phyloP scores from a whole-genome alignment of 2,797 vertebrate species.

The Poecilia wingei region DNA sequence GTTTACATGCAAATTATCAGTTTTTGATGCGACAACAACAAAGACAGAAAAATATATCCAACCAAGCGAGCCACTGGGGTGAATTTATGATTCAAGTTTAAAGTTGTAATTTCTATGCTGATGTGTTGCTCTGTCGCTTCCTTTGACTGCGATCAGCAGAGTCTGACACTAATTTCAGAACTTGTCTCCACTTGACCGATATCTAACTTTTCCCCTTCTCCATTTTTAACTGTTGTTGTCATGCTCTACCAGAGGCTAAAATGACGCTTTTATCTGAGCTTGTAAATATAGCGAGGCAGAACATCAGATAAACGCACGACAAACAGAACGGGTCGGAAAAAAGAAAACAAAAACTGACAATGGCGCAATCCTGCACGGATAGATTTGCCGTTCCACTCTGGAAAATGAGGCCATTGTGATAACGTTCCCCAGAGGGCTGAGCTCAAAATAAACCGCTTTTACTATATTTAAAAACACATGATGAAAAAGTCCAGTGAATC shows the following conservation, averaged over 20 bases:
- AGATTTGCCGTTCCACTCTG: conserved; percentile 49
- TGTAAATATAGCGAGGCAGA: conserved; percentile 50
- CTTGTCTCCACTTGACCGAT: conserved; percentile 40
- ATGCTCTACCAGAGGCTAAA: conserved; percentile 41
- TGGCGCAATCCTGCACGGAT: conserved; percentile 55
- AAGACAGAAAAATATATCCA: background rate
- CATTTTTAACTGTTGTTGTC: conserved; percentile 52
- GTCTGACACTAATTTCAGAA: conserved; percentile 23
- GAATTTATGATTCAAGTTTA: background rate
- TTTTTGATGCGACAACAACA: background rate
- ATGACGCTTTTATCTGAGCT: conserved; percentile 47
- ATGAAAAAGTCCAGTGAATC: conserved; percentile 51
- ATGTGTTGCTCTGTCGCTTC: conserved; percentile 11
- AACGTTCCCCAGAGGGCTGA: conserved; percentile 58
- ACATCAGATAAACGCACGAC: conserved; percentile 53
- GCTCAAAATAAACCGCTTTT: conserved; percentile 70
- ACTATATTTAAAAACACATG: conserved; percentile 76
- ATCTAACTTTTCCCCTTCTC: conserved; percentile 37
- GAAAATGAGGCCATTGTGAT: conserved; percentile 76
- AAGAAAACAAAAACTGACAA: conserved; percentile 45
- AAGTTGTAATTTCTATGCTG: background rate
- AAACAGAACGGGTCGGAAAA: conserved; percentile 26
- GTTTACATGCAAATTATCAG: background rate
- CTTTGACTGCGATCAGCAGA: conserved; percentile 1
- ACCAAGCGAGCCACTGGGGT: background rate